Percentiles rank a stretch among this genome's conserved stretches.
Conservation (phyloP, 2,113 vertebrate species). For the Chloroceryle aenea region DNA sequence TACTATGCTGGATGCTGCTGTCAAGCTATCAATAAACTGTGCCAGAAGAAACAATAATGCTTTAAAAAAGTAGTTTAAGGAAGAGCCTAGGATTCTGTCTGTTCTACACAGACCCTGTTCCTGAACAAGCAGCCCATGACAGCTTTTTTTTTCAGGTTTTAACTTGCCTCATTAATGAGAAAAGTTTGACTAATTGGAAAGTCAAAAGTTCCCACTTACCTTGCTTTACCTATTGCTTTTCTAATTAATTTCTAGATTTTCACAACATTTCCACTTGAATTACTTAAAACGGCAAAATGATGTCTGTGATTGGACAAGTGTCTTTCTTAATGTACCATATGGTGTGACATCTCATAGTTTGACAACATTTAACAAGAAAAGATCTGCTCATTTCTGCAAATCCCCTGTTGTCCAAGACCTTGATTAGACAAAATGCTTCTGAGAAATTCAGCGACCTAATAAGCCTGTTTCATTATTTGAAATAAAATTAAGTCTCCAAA, state of each 20-base stretch:
- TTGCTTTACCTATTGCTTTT: background rate
- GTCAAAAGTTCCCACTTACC: background rate
- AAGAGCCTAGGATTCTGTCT: background rate
- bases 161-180: background rate
- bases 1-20: fast-evolving
- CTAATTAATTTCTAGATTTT: conserved; percentile 17
- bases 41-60: background rate
- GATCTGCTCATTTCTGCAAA: background rate
- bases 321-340: background rate
- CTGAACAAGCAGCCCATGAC: background rate
- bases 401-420: background rate
- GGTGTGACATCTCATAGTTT: background rate
- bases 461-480: background rate
- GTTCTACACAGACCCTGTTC: background rate
- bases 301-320: background rate
- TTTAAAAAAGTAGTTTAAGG: background rate
- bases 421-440: background rate
- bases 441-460: background rate
- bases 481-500: conserved; percentile 13
- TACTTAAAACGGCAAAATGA: background rate
- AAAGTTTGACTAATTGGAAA: conserved; percentile 14
- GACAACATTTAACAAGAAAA: background rate
- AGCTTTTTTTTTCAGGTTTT: background rate
- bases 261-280: background rate
- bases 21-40: background rate